phyloP scores from a whole-genome alignment of 2,888 invertebrate species.

The Uropetala carovei region DNA sequence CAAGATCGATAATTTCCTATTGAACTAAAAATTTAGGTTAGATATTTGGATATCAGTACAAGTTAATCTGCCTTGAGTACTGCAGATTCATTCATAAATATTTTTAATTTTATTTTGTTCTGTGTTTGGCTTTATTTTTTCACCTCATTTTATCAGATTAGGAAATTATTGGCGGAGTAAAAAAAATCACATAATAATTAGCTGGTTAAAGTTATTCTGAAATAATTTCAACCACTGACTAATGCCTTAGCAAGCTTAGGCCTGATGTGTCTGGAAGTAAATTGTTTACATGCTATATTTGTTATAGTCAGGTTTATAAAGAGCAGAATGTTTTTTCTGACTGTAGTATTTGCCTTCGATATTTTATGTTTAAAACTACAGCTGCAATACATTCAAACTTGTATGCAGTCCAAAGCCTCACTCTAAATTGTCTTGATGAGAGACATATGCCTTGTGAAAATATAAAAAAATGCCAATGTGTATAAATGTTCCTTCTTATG shows the following conservation, averaged over 20 bases:
- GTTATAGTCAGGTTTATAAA: not conserved
- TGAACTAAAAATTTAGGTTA: no score
- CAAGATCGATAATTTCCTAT: no score
- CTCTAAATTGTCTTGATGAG: not conserved
- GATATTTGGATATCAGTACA: not conserved
- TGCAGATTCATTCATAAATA: not conserved
- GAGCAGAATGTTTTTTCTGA: not conserved
- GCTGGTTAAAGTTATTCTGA: not conserved
- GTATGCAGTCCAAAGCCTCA: not conserved
- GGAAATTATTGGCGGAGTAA: not conserved
- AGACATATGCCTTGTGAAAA: not conserved
- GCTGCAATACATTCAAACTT: not conserved
- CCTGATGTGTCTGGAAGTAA: not conserved
- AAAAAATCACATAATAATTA: not conserved
- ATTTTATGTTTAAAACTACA: not conserved
- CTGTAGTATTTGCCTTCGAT: not conserved
- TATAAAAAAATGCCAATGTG: not conserved
- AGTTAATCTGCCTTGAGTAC: not conserved
- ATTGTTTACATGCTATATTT: not conserved
- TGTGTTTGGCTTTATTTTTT: not conserved
- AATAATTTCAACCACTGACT: not conserved
- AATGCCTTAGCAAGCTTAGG: not conserved
- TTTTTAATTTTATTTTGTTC: not conserved
- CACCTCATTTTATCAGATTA: not conserved
- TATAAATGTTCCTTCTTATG: constrained; percentile 3